phyloP scores from a whole-genome alignment of 2,888 invertebrate genomes.

The Galeruca laticollis region DNA sequence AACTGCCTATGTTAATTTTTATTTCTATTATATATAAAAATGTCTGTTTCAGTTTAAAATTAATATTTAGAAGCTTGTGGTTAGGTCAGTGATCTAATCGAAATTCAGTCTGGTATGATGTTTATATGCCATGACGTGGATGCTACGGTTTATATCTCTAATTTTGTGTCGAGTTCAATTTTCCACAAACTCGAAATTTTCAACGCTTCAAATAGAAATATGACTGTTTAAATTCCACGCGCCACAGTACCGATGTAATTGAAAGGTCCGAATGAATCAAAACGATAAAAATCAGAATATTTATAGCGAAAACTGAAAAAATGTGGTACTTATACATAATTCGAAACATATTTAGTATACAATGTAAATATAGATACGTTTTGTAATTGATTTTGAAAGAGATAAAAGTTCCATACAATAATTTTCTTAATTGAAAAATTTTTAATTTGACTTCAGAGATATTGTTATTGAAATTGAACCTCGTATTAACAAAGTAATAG shows the following conservation, averaged over 20 bases:
- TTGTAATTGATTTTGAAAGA: too few species aligned
- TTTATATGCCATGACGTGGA: too few species aligned
- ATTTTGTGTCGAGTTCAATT: neutral
- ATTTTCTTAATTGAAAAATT: too few species aligned
- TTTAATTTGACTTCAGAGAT: too few species aligned
- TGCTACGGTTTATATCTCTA: slow-evolving; percentile 5
- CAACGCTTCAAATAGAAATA: slow-evolving; percentile 1
- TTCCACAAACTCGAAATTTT: slow-evolving; percentile 7
- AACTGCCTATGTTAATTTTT: too few species aligned
- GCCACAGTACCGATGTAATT: neutral
- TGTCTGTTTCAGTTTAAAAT: neutral
- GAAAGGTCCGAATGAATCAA: neutral
- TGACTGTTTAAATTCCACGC: slow-evolving; percentile 3
- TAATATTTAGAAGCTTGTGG: neutral
- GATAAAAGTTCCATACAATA: too few species aligned
- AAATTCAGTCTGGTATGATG: neutral
- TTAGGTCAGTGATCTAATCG: neutral
- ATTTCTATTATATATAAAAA: too few species aligned
- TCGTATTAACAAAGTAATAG: too few species aligned
- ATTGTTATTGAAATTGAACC: too few species aligned
- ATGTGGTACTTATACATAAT: neutral
- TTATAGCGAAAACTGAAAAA: neutral
- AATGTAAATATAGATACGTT: too few species aligned
- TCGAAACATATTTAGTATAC: too few species aligned
- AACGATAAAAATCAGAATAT: neutral